Evolutionary conservation across 2,797 vertebrate genomes (phyloP), one percentile per base, ranked within the genome.

Genomic region (Microcaecilia unicolor): DNA sequence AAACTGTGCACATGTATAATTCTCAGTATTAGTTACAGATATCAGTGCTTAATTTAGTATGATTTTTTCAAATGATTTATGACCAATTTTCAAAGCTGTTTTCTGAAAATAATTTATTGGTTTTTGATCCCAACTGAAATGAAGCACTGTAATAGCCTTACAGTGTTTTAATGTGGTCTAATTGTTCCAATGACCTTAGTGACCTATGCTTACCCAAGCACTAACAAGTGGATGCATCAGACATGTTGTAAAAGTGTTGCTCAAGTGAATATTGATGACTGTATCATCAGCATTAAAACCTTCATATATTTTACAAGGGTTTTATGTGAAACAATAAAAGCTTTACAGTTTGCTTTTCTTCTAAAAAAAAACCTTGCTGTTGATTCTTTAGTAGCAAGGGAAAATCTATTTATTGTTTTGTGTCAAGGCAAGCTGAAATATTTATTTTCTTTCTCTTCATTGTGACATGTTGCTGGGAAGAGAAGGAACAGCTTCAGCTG

Each of bases 261-360:
- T 21, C 64, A 32, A 41, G 15, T n/a, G n/a, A n/a, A n/a, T n/a
- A n/a, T n/a, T n/a, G n/a, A n/a, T n/a, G n/a, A n/a, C n/a, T 46
- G 13, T 25, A 61, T 55, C 31, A 40, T 58, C 15, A 29, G 6
- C 50, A 26, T 50, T 58, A 26, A 54, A 52, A 11, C 25, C 22
- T 28, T 3, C 37, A 64, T 47, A 46, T 41, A 31, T 50, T 67
- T 59, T 55, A 45, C 15, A 44, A 31, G 32, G 28, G 3, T 23
- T 70, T 77, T 63, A 73, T 57, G 34, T 27, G 49, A 37, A 49
- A 57, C 44, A 49, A 32, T 66, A 58, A 73, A 41, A 72, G 42
- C 32, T 58, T 58, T 66, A 55, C 36, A 23, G 31, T 26, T 51
- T 55, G 23, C 48, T 54, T 32, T 44, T 47, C 44, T 11, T 29